A percentile compares a stretch with the other conserved stretches of the same genome.
phyloP scores from a whole-genome alignment of 2,797 vertebrate genomes.

The Protosalanx chinensis region DNA sequence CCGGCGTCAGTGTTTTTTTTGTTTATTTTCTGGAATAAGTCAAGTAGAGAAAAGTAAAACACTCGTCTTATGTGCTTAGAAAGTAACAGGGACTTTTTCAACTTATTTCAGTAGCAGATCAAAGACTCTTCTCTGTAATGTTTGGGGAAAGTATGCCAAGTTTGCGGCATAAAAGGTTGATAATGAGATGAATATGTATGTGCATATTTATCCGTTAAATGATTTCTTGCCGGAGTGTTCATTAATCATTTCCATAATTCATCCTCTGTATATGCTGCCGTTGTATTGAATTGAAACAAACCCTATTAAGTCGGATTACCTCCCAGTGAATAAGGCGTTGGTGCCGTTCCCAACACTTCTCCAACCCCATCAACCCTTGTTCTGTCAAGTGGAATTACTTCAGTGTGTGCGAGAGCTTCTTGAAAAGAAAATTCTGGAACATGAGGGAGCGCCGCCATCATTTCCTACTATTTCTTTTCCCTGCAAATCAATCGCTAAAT shows the following conservation, averaged over 20 bases:
- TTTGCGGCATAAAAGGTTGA: not conserved
- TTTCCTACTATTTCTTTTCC: conserved; percentile 36
- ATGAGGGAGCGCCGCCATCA: conserved; percentile 52
- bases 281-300: conserved; percentile 78
- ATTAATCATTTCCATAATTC: conserved; percentile 73
- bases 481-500: not conserved
- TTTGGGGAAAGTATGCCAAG: not conserved
- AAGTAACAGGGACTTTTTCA: too few relatives aligned
- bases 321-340: conserved; percentile 71
- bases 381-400: conserved; percentile 71
- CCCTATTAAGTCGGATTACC: conserved; percentile 76
- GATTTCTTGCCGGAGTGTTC: conserved; percentile 69
- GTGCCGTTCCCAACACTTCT: conserved; percentile 69
- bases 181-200: conserved; percentile 61
- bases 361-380: conserved; percentile 60
- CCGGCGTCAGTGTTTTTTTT: too few relatives aligned
- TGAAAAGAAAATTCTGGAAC: conserved; percentile 65
- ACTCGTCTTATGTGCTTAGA: too few relatives aligned
- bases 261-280: conserved; percentile 63
- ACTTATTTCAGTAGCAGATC: conserved; percentile 13
- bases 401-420: conserved; percentile 58
- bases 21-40: too few relatives aligned
- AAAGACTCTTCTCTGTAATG: conserved; percentile 14
- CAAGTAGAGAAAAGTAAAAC: too few relatives aligned
- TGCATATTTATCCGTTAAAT: conserved; percentile 70